phyloP scores from a whole-genome alignment of 1,140 invertebrate species.

The Zaprionus vittiger region DNA sequence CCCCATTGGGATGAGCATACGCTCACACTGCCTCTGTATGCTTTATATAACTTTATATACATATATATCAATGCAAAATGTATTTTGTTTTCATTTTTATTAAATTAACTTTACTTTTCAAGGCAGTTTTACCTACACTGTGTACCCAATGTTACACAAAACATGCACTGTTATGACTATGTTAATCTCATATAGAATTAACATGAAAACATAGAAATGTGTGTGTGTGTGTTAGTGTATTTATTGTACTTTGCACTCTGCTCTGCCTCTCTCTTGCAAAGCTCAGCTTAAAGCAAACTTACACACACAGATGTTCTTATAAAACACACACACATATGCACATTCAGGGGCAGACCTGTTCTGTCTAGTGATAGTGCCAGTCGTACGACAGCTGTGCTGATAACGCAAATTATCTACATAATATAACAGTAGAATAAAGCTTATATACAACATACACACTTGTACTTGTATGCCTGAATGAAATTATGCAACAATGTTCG shows the following conservation, averaged over 20 bases:
- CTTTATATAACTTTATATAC: conserved; percentile 4
- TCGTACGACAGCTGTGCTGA: conserved; percentile 48
- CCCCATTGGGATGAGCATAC: not conserved
- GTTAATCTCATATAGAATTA: not conserved
- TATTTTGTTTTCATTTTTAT: not conserved
- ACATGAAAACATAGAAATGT: conserved; percentile 4
- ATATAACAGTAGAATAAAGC: conserved; percentile 22
- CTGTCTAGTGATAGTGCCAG: conserved; percentile 35
- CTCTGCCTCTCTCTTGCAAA: conserved; percentile 31
- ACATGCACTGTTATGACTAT: not conserved
- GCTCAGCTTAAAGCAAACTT: conserved; percentile 47
- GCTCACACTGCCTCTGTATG: not conserved
- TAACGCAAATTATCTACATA: conserved; percentile 46
- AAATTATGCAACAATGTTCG: conserved; percentile 43
- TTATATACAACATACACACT: conserved; percentile 21
- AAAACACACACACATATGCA: conserved; percentile 3
- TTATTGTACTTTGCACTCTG: conserved; percentile 66
- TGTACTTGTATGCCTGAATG: not conserved
- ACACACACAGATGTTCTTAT: not conserved
- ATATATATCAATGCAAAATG: not conserved
- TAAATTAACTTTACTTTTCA: not conserved
- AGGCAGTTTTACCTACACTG: not conserved
- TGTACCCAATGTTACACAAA: not conserved
- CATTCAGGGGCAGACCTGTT: conserved; percentile 25
- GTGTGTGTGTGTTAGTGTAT: conserved; percentile 16